Evolutionary conservation across 2,113 vertebrate genomes (phyloP), one percentile per base, ranked within the genome.

Genomic region (Misgurnus anguillicaudatus): DNA sequence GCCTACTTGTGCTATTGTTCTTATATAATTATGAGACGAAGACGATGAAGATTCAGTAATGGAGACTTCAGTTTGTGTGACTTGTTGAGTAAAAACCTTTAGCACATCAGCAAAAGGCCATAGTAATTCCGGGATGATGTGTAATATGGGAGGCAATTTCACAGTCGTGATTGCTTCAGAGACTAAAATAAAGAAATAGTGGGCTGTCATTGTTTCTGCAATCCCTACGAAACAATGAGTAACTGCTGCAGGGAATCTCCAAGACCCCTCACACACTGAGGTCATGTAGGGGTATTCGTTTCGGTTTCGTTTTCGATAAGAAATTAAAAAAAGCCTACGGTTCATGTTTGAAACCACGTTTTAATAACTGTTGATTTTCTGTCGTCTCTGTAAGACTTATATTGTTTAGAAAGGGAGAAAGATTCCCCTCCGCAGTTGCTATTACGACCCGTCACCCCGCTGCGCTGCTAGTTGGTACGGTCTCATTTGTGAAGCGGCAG

Each of bases 401-500:
- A 14, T 21, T 9, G 0, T 21, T 9, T 65, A 31, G 1, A 55
- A 14, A 21, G 16, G 11, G 3, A 5, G 47, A 67, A 66, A 19
- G 9, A 9, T 9, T 2, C 9, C 1, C 1, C 8, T 31, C 2
- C 14, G 5, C 10, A 14, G 2, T 11, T 10, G 6, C 6, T 5
- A 5, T 17, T 55, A 1, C 4, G 19, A 41, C 3, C 3, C 0
- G 6, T 8, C 38, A 2, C 84, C 88, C 83, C 78, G 75, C 14
- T 66, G 42, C 72, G 68, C 77, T 31, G 5, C 1, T 73, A n/a
- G 58, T 21, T 93, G 92, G 92, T 91, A 91, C 86, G 48, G 83
- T 88, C 92, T 87, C 82, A 80, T 86, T 80, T 84, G 87, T 85
- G 87, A 86, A 77, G 88, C 86, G 66, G 85, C 77, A 72, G 72